Base-by-base conservation (phyloP, 2,113 vertebrate genomes). In the Myiagra hebetior region DNA sequence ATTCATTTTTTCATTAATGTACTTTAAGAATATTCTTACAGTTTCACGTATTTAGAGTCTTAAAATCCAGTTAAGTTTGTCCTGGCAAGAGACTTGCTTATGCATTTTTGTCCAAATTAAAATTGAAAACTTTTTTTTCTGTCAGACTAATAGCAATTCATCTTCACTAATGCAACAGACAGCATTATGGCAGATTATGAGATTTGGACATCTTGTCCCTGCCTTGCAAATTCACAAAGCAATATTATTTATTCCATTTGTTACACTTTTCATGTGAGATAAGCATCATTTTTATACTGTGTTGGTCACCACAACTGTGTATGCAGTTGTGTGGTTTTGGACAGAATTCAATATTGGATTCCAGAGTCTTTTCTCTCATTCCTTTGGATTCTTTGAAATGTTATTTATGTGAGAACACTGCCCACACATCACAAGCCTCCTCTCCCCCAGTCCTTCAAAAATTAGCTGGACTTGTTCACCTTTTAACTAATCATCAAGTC, bases 401-500 rank as follows among this genome's bases (percentile, higher is more conserved):
- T 49, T 93, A 26, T 96, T 94, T 85, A 68, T 92, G 78, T 88
- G 67, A 68, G 57, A 95, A 90, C 67, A 80, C 55, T 83, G 55
- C 91, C 79, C 46, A 94, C 46, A 42, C n/a, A 92, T 95, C 63
- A 79, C n/a, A 80, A 92, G n/a, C 17, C 26, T 94, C 21, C n/a
- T 92, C 59, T 94, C n/a, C 16, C 75, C 35, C 4, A 65, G 67
- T 80, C 59, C 13, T 82, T 85, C 72, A 88, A 57, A 88, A 93
- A 84, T 90, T 65, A 46, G 27, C 79, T 88, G 80, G 59, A 86
- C 70, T 80, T 86, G 21, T 87, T 89, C 46, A 76, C 49, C 59
- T 76, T 87, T 83, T 93, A 83, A 83, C 49, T 20, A 52, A 3
- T 62, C 6, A 22, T 68, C 60, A 91, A 30, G 10, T 85, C 31